Conservation (phyloP, 2,113 vertebrate species). For the Pedetes capensis region DNA sequence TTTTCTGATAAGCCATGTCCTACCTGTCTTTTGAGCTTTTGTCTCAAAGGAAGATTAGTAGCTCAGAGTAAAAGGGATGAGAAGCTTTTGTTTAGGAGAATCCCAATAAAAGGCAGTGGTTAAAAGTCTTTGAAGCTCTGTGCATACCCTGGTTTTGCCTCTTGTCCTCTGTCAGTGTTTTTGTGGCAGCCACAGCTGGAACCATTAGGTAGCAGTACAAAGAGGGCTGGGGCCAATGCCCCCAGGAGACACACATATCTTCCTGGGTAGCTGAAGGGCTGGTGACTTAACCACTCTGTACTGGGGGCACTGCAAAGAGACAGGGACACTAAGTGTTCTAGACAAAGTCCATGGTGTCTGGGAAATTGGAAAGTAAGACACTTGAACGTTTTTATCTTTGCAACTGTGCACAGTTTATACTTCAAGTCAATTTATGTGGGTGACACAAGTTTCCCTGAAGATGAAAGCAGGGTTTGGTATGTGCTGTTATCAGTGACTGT, state of each 20-base stretch:
- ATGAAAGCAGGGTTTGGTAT: not conserved
- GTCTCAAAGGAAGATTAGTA: conserved; percentile 43
- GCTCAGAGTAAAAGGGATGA: not conserved
- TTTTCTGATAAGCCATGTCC: conserved; percentile 46
- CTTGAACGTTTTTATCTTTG: conserved; percentile 20
- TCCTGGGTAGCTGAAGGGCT: not conserved
- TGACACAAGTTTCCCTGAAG: conserved; percentile 31
- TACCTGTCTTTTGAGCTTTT: not conserved
- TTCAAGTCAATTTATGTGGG: not conserved
- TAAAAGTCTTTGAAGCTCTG: not conserved
- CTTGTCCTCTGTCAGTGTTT: not conserved
- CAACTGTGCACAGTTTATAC: not conserved
- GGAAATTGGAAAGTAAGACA: conserved; percentile 14
- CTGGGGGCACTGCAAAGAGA: not conserved
- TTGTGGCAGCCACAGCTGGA: not conserved
- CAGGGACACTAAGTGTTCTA: not conserved
- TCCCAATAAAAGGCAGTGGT: not conserved
- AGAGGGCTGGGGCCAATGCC: not conserved
- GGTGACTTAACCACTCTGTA: not conserved
- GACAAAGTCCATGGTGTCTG: not conserved
- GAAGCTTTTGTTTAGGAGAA: conserved; percentile 7
- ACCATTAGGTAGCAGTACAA: not conserved
- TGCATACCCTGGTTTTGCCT: not conserved
- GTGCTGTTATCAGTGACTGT: not conserved
- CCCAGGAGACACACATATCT: not conserved